Evolutionary conservation across 37 sponge, comb jelly and placozoan genomes (phyloP).

Genomic region (Aplysina aerophoba): DNA sequence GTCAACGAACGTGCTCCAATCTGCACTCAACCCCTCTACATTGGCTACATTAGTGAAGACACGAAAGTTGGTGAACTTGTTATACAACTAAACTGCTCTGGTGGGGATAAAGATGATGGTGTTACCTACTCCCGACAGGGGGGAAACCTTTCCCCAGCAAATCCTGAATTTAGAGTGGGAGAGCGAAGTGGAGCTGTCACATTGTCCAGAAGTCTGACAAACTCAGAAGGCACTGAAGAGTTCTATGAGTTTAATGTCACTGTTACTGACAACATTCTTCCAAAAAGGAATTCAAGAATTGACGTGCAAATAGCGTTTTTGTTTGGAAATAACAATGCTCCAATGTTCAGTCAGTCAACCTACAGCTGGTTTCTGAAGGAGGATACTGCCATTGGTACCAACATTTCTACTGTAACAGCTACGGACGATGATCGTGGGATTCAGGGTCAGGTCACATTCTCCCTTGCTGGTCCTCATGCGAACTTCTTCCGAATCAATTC

Average conservation of each 20-base stretch:
- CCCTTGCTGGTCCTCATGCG: conserved; percentile 19
- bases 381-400: conserved; percentile 38
- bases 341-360: conserved; percentile 35
- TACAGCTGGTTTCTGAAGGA: conserved; percentile 50
- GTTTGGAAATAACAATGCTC: conserved; percentile 54
- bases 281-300: conserved; percentile 25
- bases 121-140: neutral
- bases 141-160: too few species aligned
- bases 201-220: too few species aligned
- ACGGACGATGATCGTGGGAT: conserved; percentile 63
- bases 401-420: conserved; percentile 43
- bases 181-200: neutral
- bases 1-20: conserved; percentile 60
- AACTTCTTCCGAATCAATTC: conserved; percentile 39
- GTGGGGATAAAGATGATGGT: conserved; percentile 53
- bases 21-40: conserved; percentile 57
- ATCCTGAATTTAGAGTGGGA: neutral
- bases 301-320: conserved; percentile 36
- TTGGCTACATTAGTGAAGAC: conserved; percentile 30
- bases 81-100: conserved; percentile 48
- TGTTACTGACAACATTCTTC: conserved; percentile 46
- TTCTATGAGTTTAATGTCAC: conserved; percentile 41
- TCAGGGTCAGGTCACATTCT: conserved; percentile 58
- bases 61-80: conserved; percentile 28
- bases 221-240: conserved; percentile 21